These are phyloP conservation scores for Pararge aegeria DNA, from an alignment of 1,140 invertebrate species.

Conservation along the genomic window DNA sequence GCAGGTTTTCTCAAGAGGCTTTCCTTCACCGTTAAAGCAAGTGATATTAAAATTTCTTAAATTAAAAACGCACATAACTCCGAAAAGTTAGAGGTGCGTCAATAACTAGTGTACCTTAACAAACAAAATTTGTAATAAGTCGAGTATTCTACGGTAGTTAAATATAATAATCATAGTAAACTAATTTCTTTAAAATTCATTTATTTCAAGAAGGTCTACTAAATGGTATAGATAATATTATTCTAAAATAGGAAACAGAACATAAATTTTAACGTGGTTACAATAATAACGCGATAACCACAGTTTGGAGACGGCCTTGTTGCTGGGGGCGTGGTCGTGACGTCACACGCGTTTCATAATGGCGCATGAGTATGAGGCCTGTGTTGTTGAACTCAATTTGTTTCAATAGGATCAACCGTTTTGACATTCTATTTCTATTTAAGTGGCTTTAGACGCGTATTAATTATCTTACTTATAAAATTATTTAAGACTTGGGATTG, in stretches of 20 bases:
- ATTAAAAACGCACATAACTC: too few species aligned
- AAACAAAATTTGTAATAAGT: too few species aligned
- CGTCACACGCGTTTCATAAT: constrained; percentile 13
- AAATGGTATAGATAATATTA: too few species aligned
- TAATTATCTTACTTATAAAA: background rate
- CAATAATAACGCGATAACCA: background rate
- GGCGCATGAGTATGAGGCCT: background rate
- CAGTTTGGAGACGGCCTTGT: constrained; percentile 23
- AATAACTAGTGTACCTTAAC: too few species aligned
- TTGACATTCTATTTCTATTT: constrained; percentile 8
- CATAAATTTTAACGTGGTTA: background rate
- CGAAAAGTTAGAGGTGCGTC: too few species aligned
- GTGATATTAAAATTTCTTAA: too few species aligned
- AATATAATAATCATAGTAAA: too few species aligned
- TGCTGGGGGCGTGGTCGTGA: constrained; percentile 48
- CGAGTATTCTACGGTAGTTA: too few species aligned
- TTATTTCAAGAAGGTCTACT: too few species aligned
- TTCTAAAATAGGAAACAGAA: background rate
- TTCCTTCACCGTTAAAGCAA: too few species aligned
- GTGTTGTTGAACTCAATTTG: constrained; percentile 16
- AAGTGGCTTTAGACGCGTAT: background rate
- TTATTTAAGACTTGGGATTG: background rate
- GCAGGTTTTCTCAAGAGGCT: too few species aligned
- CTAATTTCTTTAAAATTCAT: too few species aligned
- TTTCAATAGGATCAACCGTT: constrained; percentile 17